These are phyloP conservation scores for Apomyelois bistriatella DNA, from an alignment of 2,888 invertebrate genomes.

Conservation along the genomic window DNA sequence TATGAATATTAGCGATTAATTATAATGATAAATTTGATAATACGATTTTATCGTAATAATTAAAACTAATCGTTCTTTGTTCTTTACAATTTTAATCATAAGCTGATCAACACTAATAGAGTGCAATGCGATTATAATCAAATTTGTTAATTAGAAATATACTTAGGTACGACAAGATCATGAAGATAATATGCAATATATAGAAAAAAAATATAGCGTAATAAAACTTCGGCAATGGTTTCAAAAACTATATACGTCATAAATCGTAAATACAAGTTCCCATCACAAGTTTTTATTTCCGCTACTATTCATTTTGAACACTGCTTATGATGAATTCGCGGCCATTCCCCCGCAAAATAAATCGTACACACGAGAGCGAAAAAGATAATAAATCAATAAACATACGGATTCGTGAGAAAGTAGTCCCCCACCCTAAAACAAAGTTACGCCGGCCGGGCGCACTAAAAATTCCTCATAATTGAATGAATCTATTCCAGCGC, in stretches of 20 bases:
- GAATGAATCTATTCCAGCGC: slow-evolving; percentile 80
- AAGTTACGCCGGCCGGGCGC: slow-evolving; percentile 72
- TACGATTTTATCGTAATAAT: too few species aligned
- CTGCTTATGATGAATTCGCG: neutral
- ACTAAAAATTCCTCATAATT: slow-evolving; percentile 79
- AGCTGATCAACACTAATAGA: too few species aligned
- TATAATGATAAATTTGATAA: too few species aligned
- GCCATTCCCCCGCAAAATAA: slow-evolving; percentile 7
- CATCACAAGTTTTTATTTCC: neutral
- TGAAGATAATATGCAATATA: too few species aligned
- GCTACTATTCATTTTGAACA: neutral
- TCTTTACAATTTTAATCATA: too few species aligned
- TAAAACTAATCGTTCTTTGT: too few species aligned
- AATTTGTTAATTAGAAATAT: too few species aligned
- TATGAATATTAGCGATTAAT: too few species aligned
- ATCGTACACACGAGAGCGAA: slow-evolving; percentile 14
- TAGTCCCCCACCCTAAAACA: slow-evolving; percentile 71
- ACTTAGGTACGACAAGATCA: too few species aligned
- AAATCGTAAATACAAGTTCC: neutral
- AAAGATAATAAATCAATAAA: slow-evolving; percentile 42
- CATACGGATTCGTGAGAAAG: slow-evolving; percentile 65
- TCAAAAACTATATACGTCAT: neutral
- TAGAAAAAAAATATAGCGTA: too few species aligned
- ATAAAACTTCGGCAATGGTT: too few species aligned
- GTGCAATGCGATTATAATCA: too few species aligned